Percentiles rank a stretch among this genome's conserved stretches.
phyloP scores from a whole-genome alignment of 2,888 invertebrate genomes.

The Drosophila monieri region DNA sequence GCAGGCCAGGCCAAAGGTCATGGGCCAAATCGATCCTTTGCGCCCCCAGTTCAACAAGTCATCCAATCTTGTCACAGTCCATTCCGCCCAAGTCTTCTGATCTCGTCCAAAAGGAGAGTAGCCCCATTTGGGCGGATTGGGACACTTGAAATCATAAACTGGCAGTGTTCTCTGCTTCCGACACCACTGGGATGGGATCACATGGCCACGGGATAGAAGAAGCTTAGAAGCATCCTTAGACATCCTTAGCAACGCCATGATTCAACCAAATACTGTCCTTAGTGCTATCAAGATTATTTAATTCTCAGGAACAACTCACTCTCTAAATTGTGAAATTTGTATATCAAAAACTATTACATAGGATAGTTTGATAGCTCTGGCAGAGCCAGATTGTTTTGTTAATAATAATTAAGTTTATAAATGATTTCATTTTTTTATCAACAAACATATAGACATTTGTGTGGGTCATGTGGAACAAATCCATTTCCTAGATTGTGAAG shows the following conservation, averaged over 20 bases:
- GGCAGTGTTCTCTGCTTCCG: constrained; percentile 82
- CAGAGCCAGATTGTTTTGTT: not conserved
- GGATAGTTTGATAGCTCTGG: constrained; percentile 1
- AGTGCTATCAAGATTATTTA: not conserved
- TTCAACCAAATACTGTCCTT: not conserved
- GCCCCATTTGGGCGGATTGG: constrained; percentile 85
- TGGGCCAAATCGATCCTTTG: constrained; percentile 98
- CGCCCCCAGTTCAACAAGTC: constrained; percentile 98
- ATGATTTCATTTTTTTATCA: too few relatives aligned
- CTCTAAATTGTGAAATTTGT: not conserved
- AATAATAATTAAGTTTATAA: too few relatives aligned
- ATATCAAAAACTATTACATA: not conserved
- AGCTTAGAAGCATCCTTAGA: constrained; percentile 1
- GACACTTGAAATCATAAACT: constrained; percentile 70
- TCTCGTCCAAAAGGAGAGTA: constrained; percentile 84
- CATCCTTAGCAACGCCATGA: not conserved
- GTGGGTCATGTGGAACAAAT: too few relatives aligned
- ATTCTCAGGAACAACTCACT: not conserved
- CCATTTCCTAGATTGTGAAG: too few relatives aligned
- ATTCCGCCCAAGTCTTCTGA: constrained; percentile 90
- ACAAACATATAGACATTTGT: too few relatives aligned
- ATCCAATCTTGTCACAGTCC: constrained; percentile 94
- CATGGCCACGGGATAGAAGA: constrained; percentile 4
- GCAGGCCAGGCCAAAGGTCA: constrained; percentile 99
- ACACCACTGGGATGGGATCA: not conserved